A percentile compares a stretch with the other conserved stretches of the same genome.
These are phyloP conservation scores for Gymnopithys bicolor DNA, from an alignment of 2,797 vertebrate species.

Conservation along the genomic window DNA sequence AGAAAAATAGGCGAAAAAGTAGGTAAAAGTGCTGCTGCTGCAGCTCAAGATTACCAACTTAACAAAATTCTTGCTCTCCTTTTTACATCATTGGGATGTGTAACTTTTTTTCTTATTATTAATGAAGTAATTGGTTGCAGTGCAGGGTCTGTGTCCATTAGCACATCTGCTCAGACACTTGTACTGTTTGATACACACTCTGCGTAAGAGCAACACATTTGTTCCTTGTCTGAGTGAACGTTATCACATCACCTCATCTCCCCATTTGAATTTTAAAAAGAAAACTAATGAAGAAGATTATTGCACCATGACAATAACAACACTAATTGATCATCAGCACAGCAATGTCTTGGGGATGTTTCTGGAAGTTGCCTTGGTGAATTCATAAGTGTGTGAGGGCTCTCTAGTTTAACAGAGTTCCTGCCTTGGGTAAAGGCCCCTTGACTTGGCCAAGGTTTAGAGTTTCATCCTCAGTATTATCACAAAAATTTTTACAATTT, in stretches of 20 bases:
- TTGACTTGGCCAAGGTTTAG: background rate
- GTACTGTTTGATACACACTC: background rate
- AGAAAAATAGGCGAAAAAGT: background rate
- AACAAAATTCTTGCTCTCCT: background rate
- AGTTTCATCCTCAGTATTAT: background rate
- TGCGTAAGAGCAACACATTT: fast-evolving
- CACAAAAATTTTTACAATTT: background rate
- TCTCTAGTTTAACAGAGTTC: background rate
- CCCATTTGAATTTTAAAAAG: conserved; percentile 8
- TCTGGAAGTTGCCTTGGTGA: background rate
- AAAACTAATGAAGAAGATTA: conserved; percentile 12
- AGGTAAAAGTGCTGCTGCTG: background rate
- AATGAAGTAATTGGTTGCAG: background rate
- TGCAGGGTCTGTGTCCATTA: background rate
- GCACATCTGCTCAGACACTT: background rate
- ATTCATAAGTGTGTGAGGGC: background rate
- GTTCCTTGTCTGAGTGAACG: background rate
- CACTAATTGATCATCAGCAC: background rate
- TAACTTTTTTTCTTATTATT: background rate
- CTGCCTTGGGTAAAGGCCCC: background rate
- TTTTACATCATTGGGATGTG: background rate
- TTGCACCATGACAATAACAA: background rate
- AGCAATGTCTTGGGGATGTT: background rate
- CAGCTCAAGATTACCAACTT: fast-evolving
- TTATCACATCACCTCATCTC: background rate